Evolutionary conservation across 2,888 invertebrate genomes (phyloP).

Genomic region (Lasioglossum leucozonium): DNA sequence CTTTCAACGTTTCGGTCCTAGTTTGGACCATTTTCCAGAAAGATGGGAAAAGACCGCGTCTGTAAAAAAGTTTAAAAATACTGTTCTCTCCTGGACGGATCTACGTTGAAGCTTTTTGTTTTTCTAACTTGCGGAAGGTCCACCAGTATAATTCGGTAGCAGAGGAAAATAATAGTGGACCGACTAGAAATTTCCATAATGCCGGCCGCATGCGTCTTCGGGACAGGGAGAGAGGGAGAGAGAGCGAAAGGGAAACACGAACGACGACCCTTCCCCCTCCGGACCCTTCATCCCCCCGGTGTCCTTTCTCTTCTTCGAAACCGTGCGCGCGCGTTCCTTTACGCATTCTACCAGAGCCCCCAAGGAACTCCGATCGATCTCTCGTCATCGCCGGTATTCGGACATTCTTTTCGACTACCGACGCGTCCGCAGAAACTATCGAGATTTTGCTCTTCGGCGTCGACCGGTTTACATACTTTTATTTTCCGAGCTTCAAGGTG

Average conservation of each 20-base stretch:
- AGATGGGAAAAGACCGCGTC: too few species aligned
- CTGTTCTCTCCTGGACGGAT: constrained; percentile 12
- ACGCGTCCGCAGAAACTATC: constrained; percentile 17
- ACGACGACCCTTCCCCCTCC: constrained; percentile 24
- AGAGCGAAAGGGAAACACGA: constrained; percentile 63
- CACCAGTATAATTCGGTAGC: constrained; percentile 62
- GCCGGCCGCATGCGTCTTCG: constrained; percentile 27
- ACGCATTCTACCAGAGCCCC: constrained; percentile 18
- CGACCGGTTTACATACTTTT: not conserved
- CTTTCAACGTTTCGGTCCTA: too few species aligned
- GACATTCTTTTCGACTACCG: constrained; percentile 51
- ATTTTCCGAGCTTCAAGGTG: not conserved
- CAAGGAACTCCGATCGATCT: constrained; percentile 37
- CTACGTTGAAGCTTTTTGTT: constrained; percentile 26
- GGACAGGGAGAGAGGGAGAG: not conserved
- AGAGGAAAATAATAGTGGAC: constrained; percentile 55
- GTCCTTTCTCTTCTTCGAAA: constrained; percentile 29
- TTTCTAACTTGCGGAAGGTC: not conserved
- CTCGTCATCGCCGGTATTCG: constrained; percentile 65
- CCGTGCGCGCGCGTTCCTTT: constrained; percentile 15
- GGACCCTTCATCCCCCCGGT: constrained; percentile 12
- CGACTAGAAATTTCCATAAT: constrained; percentile 67
- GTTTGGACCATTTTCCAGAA: too few species aligned
- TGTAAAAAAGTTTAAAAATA: too few species aligned
- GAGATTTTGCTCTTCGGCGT: not conserved